Conservation (phyloP, 2,113 vertebrate genomes). For the Sciurus niger region DNA sequence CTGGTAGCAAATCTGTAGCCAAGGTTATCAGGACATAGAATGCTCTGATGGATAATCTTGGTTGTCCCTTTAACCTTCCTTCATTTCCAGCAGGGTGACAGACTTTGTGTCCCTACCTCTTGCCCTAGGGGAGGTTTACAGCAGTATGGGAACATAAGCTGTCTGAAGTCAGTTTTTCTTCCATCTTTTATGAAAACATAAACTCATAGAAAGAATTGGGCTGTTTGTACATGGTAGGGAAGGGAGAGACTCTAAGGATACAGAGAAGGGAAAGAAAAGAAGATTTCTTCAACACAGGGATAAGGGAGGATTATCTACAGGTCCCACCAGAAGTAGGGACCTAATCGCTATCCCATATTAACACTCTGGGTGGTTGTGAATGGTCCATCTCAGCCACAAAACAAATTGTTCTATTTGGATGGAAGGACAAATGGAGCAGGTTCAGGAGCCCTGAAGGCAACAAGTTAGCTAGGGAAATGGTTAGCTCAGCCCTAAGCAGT, state of each 20-base stretch:
- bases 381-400: too few species aligned
- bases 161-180: background rate
- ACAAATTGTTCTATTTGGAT: background rate
- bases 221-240: background rate
- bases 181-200: background rate
- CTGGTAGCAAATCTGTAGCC: background rate
- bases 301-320: background rate
- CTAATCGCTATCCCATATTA: background rate
- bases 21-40: background rate
- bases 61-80: background rate
- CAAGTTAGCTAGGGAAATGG: background rate
- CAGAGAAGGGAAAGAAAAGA: background rate
- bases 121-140: background rate
- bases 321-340: background rate
- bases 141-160: background rate
- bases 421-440: background rate
- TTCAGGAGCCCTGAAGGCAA: background rate
- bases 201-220: background rate
- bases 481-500: background rate
- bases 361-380: too few species aligned
- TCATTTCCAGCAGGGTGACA: background rate
- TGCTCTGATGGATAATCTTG: background rate
- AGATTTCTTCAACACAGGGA: background rate
- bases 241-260: background rate
- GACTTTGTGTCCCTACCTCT: background rate